Evolutionary conservation across 2,797 vertebrate species (phyloP).

Genomic region (Arrhamphus sclerolepis): DNA sequence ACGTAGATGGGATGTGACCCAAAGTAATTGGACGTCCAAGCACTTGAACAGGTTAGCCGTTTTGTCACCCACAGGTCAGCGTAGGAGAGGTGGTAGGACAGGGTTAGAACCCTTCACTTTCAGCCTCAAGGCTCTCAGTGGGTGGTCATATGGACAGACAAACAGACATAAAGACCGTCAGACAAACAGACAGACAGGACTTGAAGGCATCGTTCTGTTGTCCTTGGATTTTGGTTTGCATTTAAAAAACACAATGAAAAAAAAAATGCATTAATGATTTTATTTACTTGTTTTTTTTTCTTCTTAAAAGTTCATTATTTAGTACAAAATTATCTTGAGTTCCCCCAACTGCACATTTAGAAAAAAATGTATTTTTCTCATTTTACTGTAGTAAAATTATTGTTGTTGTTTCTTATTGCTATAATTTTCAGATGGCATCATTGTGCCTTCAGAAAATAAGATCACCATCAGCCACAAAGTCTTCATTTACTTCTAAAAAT

Average conservation of each 20-base stretch:
- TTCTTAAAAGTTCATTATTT: background rate
- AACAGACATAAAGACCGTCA: constrained; percentile 28
- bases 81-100: constrained; percentile 28
- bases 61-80: constrained; percentile 64
- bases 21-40: constrained; percentile 43
- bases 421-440: background rate
- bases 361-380: background rate
- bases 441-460: no score
- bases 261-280: background rate
- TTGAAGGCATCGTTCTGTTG: background rate
- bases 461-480: no score
- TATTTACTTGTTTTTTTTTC: background rate
- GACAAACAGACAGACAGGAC: background rate
- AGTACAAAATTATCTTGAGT: background rate
- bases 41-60: constrained; percentile 52
- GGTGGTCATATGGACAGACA: constrained; percentile 69
- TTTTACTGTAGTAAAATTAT: no score
- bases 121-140: constrained; percentile 55
- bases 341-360: background rate
- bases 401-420: background rate
- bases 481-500: background rate
- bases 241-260: no score
- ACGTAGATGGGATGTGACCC: constrained; percentile 49
- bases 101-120: constrained; percentile 28
- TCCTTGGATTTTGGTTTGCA: no score